Evolutionary conservation across 1,140 invertebrate genomes (phyloP), one percentile per base, ranked within the genome.

Genomic region (Druon quercuslanigerum): DNA sequence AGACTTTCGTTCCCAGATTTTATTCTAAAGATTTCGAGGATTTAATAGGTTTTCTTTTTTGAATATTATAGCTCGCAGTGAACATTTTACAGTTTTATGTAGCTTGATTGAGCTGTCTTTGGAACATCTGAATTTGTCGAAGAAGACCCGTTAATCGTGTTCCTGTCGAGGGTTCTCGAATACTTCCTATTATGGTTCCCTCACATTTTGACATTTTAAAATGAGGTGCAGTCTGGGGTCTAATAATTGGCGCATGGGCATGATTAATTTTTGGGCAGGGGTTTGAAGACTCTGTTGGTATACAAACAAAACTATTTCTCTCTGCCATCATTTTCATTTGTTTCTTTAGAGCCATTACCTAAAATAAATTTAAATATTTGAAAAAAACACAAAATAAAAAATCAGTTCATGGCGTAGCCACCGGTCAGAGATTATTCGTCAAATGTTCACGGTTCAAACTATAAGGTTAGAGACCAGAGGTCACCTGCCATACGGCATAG

Each of bases 341-440:
- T 33, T 91, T 87, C 74, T 92, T 93, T 66, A 93, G 78, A 12
- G 82, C 75, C 75, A 89, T 78, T 12, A 93, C 84, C 88, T 91
- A 16, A n/a, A 72, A 76, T 17, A 46, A 77, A 56, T 33, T 50
- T 20, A n/a, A 50, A 73, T 73, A 73, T 56, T 25, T 25, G 1
- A 11, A 73, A 3, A 54, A n/a, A 57, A 51, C 52, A 56, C 51
- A 50, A 13, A 17, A 70, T 60, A 54, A 14, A 71, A 19, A 25
- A 71, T 51, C 3, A 16, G 57, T 71, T 56, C 51, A n/a, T 51
- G n/a, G 16, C 14, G 50, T 50, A 25, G 17, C 33, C 11, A 56
- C 5, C 40, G 40, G 16, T 33, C 25, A 33, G 25, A 33, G 25
- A 33, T 5, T 4, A 33, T 33, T 33, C 5, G 25, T 33, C 25